Percentiles rank a stretch among this genome's conserved stretches.
Conservation (phyloP, 1,140 invertebrate genomes). For the Ips nitidus region DNA sequence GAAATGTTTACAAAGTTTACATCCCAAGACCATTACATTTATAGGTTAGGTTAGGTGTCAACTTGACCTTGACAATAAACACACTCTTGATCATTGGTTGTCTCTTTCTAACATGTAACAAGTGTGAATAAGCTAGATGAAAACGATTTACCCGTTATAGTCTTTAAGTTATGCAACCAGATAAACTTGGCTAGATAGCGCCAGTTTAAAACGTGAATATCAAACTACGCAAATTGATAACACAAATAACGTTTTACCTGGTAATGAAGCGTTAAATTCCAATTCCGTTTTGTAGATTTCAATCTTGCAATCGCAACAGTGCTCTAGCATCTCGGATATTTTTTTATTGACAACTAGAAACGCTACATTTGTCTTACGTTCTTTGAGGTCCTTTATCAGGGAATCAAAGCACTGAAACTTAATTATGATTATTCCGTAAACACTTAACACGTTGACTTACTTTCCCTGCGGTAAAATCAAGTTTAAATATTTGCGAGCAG, state of each 20-base stretch:
- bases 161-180: too few relatives aligned
- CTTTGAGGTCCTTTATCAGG: conserved; percentile 40
- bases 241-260: conserved; percentile 10
- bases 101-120: too few relatives aligned
- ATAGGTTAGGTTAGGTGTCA: too few relatives aligned
- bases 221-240: too few relatives aligned
- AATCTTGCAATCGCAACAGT: conserved; percentile 4
- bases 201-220: too few relatives aligned
- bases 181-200: too few relatives aligned
- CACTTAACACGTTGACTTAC: conserved; percentile 46
- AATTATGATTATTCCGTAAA: neutral
- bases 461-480: conserved; percentile 62
- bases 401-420: conserved; percentile 40
- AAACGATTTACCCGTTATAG: too few relatives aligned
- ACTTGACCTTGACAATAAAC: too few relatives aligned
- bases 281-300: conserved; percentile 10
- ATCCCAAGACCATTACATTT: too few relatives aligned
- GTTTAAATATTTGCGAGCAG: conserved; percentile 56
- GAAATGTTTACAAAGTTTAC: too few relatives aligned
- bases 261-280: conserved; percentile 12
- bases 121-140: too few relatives aligned
- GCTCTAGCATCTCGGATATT: conserved; percentile 17
- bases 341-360: conserved; percentile 16
- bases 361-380: conserved; percentile 33
- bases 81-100: too few relatives aligned